A percentile compares a stretch with the other conserved stretches of the same genome.
Evolutionary conservation across 2,797 vertebrate species (phyloP).

Genomic region (Helostoma temminkii): DNA sequence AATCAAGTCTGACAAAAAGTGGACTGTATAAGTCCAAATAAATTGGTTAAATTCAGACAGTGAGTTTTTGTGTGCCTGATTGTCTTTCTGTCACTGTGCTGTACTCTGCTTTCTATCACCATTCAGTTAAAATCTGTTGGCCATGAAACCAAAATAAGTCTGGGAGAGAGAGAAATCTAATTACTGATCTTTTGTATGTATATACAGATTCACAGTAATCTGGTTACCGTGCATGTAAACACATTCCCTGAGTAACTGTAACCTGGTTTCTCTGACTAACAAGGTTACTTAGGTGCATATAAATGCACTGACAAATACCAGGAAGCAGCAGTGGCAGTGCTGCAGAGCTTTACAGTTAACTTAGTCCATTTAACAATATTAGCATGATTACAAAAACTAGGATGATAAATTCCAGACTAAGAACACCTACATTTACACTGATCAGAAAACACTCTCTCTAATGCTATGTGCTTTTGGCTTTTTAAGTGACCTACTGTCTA

Average conservation of each 20-base stretch:
- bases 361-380: neutral
- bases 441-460: no score
- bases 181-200: neutral
- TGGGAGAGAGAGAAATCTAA: neutral
- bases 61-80: neutral
- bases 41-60: neutral
- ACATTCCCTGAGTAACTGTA: neutral
- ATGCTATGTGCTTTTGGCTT: no score
- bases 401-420: conserved; percentile 14
- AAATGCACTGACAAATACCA: neutral
- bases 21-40: neutral
- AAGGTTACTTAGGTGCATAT: neutral
- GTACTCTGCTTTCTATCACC: neutral
- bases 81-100: neutral
- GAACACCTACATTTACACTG: neutral
- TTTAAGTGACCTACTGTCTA: no score
- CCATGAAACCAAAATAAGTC: neutral
- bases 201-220: neutral
- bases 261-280: neutral
- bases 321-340: neutral
- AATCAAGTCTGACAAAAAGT: neutral
- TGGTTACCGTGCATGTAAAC: neutral
- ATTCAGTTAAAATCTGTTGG: neutral
- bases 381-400: conserved; percentile 1
- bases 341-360: neutral